Percentiles rank a stretch among this genome's conserved stretches.
Evolutionary conservation across 2,888 invertebrate species (phyloP).

Genomic region (Drosophila yooni): DNA sequence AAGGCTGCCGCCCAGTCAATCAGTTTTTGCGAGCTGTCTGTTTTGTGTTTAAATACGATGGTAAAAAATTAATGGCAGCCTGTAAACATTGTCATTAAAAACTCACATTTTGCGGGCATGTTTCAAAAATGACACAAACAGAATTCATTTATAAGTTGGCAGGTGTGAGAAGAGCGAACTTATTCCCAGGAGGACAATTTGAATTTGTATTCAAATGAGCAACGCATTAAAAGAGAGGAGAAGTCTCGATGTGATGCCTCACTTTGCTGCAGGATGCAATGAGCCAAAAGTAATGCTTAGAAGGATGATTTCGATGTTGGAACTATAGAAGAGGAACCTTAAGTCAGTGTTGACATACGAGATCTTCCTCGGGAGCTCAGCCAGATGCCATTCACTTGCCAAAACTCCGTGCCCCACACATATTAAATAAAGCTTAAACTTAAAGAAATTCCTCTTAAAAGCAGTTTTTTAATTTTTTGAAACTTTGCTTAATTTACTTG

Average conservation of each 20-base stretch:
- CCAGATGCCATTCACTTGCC: not conserved
- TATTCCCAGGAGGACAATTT: not conserved
- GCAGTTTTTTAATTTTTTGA: too few relatives aligned
- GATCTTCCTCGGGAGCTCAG: not conserved
- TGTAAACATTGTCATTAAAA: not conserved
- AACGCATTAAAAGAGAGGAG: not conserved
- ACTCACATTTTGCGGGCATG: not conserved
- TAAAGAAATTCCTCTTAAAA: not conserved
- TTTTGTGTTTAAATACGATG: not conserved
- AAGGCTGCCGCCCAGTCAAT: not conserved
- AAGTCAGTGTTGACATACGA: not conserved
- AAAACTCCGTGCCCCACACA: not conserved
- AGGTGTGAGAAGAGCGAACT: not conserved
- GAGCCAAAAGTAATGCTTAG: not conserved
- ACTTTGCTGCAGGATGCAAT: not conserved
- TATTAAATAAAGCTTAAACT: not conserved
- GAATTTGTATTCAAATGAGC: not conserved
- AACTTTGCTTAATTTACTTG: not conserved
- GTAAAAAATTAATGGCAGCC: not conserved
- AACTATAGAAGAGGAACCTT: not conserved
- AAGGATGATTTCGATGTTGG: not conserved
- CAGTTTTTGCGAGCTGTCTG: not conserved
- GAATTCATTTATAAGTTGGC: not conserved
- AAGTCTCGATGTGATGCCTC: not conserved
- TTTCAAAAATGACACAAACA: not conserved